Percentiles rank a stretch among this genome's conserved stretches.
Conservation (phyloP, 2,113 vertebrate genomes). For the Trachemys scripta region DNA sequence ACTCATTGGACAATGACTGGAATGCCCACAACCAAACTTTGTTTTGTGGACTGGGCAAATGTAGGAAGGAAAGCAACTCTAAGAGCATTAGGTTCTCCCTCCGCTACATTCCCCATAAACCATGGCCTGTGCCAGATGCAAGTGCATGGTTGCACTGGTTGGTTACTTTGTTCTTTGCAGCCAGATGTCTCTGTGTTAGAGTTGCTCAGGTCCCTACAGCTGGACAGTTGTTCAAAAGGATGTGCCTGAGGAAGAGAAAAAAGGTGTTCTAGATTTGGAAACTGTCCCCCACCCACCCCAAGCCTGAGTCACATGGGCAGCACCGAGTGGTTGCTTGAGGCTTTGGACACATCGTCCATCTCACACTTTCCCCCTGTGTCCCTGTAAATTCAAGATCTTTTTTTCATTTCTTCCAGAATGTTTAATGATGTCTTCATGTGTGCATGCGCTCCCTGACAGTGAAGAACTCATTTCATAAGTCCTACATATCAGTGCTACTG, state of each 20-base stretch:
- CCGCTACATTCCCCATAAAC: background rate
- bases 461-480: background rate
- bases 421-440: background rate
- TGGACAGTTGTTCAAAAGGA: background rate
- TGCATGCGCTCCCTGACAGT: background rate
- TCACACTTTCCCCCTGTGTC: background rate
- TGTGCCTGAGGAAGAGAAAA: background rate
- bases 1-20: background rate
- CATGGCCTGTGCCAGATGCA: background rate
- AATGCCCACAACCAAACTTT: background rate
- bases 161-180: background rate
- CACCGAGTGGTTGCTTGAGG: background rate
- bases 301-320: background rate
- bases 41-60: background rate
- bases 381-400: background rate
- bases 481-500: background rate
- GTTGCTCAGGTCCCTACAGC: background rate
- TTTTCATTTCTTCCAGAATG: background rate
- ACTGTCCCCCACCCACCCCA: background rate
- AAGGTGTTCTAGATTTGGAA: background rate
- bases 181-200: background rate
- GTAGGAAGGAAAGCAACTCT: background rate
- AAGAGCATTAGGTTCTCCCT: background rate
- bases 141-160: background rate
- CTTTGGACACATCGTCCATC: background rate